Evolutionary conservation across 2,113 vertebrate species (phyloP).

Genomic region (Mugil cephalus): DNA sequence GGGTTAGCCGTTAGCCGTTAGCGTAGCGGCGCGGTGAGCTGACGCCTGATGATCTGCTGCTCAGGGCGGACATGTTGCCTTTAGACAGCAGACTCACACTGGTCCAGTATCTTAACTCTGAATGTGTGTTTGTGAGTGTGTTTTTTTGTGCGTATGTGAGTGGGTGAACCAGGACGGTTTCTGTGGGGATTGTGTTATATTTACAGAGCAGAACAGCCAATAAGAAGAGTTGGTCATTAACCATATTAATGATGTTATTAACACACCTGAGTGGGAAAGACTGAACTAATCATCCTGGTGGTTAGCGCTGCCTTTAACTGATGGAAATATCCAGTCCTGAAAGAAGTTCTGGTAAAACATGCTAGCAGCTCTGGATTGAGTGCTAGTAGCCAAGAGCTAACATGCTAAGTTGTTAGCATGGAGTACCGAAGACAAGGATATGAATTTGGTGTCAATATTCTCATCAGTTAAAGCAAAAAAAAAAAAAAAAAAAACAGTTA

Average conservation of each 20-base stretch:
- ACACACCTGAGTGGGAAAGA: constrained; percentile 13
- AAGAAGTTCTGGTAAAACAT: too few species aligned
- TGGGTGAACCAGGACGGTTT: constrained; percentile 49
- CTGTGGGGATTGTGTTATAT: constrained; percentile 24
- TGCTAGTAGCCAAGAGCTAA: neutral
- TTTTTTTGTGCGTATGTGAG: constrained; percentile 7
- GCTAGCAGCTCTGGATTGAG: too few species aligned
- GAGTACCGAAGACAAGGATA: neutral
- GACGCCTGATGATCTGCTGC: constrained; percentile 52
- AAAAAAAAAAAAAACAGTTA: neutral
- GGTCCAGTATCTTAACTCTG: constrained; percentile 57
- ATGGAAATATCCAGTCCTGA: neutral
- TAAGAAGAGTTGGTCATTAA: constrained; percentile 17
- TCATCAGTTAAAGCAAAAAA: constrained; percentile 13
- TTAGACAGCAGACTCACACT: constrained; percentile 74
- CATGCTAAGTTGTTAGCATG: neutral
- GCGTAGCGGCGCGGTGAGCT: constrained; percentile 32
- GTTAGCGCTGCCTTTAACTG: constrained; percentile 3
- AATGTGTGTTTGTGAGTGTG: constrained; percentile 24
- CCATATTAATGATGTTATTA: constrained; percentile 33
- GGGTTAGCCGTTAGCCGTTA: too few species aligned
- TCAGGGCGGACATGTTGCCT: constrained; percentile 68
- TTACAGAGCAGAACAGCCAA: constrained; percentile 15
- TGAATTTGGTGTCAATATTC: neutral
- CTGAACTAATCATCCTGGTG: constrained; percentile 7